Evolutionary conservation across 2,797 vertebrate species (phyloP), one percentile per base, ranked within the genome.

Genomic region (Hoplostethus mediterraneus): DNA sequence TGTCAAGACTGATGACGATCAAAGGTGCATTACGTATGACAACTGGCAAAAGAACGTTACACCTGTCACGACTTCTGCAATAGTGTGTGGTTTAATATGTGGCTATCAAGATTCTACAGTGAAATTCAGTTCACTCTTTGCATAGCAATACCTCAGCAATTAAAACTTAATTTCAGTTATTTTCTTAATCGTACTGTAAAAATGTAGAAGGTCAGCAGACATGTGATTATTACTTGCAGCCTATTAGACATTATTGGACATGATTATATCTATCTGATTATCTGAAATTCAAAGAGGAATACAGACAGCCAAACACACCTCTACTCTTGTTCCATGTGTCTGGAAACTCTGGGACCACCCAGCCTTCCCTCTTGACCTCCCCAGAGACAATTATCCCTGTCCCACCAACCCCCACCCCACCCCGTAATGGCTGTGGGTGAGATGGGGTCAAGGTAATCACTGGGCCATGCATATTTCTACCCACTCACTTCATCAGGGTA

Each of bases 401-500:
- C 80, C 68, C 78, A 80, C 40, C 71, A 63, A 58, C 48, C 74
- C 73, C 67, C 64, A 54, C 76, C 73, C 64, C 83, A 75, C 76
- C 76, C 76, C 77, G 75, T 93, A 93, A 94, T 94, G 90, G 90
- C 88, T 70, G 72, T 87, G 90, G 89, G 88, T 89, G 83, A 82
- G 87, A 84, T 81, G 70, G 86, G 86, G 86, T 91, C 89, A 89
- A 89, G 89, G 85, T 90, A 93, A 93, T 94, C 92, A 93, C 87
- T 82, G 85, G 77, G 86, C 87, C 85, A 78, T 92, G 92, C 90
- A 92, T 93, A 93, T 92, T 90, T 91, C 89, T 90, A 91, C 92
- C 92, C 88, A 92, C 90, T 92, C 87, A 92, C 90, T 93, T 94
- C 91, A 94, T 94, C 92, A 90, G 90, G 79, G 82, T 72, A 77